phyloP scores from a whole-genome alignment of 2,113 vertebrate genomes.

The Haemorhous mexicanus region DNA sequence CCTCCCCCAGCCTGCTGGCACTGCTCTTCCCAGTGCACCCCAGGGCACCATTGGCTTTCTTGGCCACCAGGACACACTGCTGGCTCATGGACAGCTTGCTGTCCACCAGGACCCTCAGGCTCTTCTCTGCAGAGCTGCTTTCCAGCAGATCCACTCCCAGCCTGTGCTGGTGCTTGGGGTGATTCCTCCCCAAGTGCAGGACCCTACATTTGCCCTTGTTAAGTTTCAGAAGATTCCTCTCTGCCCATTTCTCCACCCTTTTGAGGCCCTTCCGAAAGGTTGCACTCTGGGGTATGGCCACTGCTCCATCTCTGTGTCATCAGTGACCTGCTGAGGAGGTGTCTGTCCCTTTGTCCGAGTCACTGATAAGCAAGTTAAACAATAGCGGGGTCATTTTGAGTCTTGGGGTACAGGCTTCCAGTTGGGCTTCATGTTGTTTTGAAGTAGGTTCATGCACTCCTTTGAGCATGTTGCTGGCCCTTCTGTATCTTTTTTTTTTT shows the following conservation, averaged over 20 bases:
- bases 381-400: not conserved
- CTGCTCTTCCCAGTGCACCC: accelerated
- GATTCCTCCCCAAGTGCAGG: not conserved
- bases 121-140: not conserved
- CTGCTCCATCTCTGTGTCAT: not conserved
- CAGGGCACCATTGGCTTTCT: too few relatives aligned
- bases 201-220: accelerated
- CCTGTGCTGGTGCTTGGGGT: not conserved
- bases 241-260: not conserved
- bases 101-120: not conserved
- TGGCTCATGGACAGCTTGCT: not conserved
- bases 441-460: not conserved
- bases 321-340: not conserved
- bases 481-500: not conserved
- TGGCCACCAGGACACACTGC: not conserved
- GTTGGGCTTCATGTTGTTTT: not conserved
- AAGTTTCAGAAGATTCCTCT: not conserved
- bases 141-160: not conserved
- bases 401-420: not conserved
- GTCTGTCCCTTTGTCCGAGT: accelerated
- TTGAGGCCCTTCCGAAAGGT: not conserved
- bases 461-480: not conserved
- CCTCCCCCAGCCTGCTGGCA: accelerated
- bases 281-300: not conserved
- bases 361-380: not conserved